Evolutionary conservation across 2,113 vertebrate species (phyloP), one percentile per base, ranked within the genome.

Genomic region (Diadophis punctatus): DNA sequence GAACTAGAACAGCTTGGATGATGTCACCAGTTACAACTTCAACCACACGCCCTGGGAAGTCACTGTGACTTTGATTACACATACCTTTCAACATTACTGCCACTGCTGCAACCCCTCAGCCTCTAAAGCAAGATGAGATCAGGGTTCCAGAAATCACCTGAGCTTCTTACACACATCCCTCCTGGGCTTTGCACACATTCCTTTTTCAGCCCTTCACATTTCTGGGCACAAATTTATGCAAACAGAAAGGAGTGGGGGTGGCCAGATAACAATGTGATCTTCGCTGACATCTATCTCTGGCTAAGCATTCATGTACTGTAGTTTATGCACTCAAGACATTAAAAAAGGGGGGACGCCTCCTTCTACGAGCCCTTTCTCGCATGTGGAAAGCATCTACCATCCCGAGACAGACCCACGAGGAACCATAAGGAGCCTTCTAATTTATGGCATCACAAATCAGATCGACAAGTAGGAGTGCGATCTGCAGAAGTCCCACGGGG

Each of bases 11-110:
- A 93, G 74, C 46, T 86, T 16, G 1, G 46, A 86, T 93, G 92
- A 93, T 90, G 92, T 93, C 92, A 93, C 48, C 92, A 86, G 88
- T n/a, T n/a, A 90, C 68, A 90, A 90, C 46, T 58, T 86, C 51
- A 51, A 56, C 87, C 88, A 93, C 60, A 86, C 55, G 22, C 92
- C 92, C 92, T 52, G 88, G n/a, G 88, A 58, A 93, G 92, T 90
- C 92, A 90, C 55, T 46, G 39, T 58, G 74, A 49, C 87, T 55
- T 39, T 56, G 68, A 90, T 92, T 90, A 90, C 74, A 85, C 68
- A 90, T 34, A 51, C 55, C 92, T 92, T 92, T 92, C 92, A 90
- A 90, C 88, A 92, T 92, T 90, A 51, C 74, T 52, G 80, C 74
- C 53, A 90, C 80, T 86, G 86, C 88, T 86, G 55, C 92, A 92